phyloP scores from a whole-genome alignment of 2,113 vertebrate species.

The Colossoma macropomum region DNA sequence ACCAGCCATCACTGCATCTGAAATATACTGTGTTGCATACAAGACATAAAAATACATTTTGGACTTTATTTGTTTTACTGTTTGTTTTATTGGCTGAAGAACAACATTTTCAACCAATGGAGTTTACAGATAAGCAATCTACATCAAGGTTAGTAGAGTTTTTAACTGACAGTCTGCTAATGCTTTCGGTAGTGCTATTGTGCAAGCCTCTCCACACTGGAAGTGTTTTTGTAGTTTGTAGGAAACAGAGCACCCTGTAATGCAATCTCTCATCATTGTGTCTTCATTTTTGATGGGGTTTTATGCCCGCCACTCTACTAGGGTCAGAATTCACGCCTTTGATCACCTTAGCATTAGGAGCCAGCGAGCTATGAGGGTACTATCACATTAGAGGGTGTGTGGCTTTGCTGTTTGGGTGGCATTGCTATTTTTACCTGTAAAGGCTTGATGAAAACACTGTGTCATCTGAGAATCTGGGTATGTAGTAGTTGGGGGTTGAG shows the following conservation, averaged over 20 bases:
- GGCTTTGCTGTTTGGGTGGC: background rate
- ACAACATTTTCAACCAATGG: background rate
- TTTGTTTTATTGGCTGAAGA: background rate
- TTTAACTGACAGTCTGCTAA: background rate
- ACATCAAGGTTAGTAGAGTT: background rate
- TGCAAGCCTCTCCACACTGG: background rate
- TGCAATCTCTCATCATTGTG: background rate
- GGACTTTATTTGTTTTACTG: background rate
- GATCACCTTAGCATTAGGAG: background rate
- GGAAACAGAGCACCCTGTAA: background rate
- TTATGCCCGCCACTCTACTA: background rate
- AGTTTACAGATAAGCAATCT: background rate
- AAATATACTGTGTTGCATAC: no score
- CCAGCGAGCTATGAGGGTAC: background rate
- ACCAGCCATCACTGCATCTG: no score
- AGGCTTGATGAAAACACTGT: background rate
- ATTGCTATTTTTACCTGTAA: background rate
- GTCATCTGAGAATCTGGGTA: conserved; percentile 14
- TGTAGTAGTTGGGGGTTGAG: background rate
- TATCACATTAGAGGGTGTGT: background rate
- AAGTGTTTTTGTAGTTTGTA: background rate
- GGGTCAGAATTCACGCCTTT: background rate
- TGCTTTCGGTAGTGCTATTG: background rate
- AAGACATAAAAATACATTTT: no score
- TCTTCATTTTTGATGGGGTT: background rate